Evolutionary conservation across 1,140 invertebrate species (phyloP), one percentile per base, ranked within the genome.

Genomic region (Chymomyza costata): DNA sequence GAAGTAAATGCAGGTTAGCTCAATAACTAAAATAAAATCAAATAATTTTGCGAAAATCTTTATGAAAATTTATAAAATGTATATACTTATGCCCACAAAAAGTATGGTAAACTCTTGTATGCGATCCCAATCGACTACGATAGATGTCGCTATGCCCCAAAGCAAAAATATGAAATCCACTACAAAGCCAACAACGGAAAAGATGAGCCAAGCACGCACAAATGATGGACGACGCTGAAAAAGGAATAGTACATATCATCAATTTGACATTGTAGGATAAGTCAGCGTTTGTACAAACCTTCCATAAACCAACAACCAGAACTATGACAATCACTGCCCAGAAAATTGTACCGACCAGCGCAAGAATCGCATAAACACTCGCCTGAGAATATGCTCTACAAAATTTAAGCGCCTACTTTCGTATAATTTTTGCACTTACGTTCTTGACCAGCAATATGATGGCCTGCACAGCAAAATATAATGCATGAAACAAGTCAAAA

Each of bases 61-160:
- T 5, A 16, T 1, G 2, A 43, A 44, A 3, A 18, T 18, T 0
- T 11, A 8, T n/a, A 19, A 13, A 34, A n/a, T 11, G 3, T 1
- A 13, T 10, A 16, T 45, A 73, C 68, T 19, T 19, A 73, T 73
- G 8, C 44, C 59, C 0, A 64, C 8, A 16, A 64, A 73, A 2
- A 55, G 32, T 6, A 67, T 1, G 2, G 32, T 8, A 50, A 57
- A 73, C n/a, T 44, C 2, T 7, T 52, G 6, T 1, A 64, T 30
- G 2, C 32, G 8, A 2, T 0, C 1, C 28, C 8, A 45, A 1
- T 41, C 1, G 2, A 60, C 17, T 10, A 21, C 16, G 1, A 52
- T 19, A 5, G 38, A 35, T 7, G 34, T n/a, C 0, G 32, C 15
- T 13, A 73, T 51, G 13, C 37, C 46, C 58, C 50, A 64, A 0